These are phyloP conservation scores for rabbit (Oryctolagus cuniculus) DNA, from an alignment of 2,113 vertebrate species.

Conservation along the genomic window mOryCun1.1 NC_091436.1:62857001-62857500, in stretches of 20 bases:
- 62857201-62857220: background rate
- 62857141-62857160: background rate
- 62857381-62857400: background rate
- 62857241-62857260: conserved; percentile 17
- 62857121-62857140: background rate
- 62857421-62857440: background rate
- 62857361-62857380: background rate
- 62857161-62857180: background rate
- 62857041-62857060: background rate
- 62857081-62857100: background rate
- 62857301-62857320: background rate
- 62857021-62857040: background rate
- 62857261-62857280: background rate
- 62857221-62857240: background rate
- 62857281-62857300: background rate
- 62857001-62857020: conserved; percentile 13
- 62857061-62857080: background rate
- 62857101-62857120: background rate
- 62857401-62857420: background rate
- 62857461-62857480: background rate
- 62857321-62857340: background rate
- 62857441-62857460: background rate
- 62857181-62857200: background rate
- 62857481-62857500: background rate
- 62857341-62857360: background rate